Conservation (phyloP, 30 jellyfish, hydroid and myxozoan species). For the Aurelia sp. region DNA sequence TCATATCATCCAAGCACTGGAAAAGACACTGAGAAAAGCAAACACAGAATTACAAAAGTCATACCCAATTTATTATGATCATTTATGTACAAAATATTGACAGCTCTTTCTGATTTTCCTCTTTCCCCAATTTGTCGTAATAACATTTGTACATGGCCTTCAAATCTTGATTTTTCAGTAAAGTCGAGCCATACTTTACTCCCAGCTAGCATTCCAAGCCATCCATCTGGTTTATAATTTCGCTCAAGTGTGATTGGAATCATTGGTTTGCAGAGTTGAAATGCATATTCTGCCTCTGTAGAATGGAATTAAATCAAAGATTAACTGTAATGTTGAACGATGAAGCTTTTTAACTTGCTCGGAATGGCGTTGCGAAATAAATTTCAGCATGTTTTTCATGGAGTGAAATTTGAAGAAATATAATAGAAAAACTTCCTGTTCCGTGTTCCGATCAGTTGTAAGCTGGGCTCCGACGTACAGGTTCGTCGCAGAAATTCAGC, state of each 20-base stretch:
- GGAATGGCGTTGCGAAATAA: too few relatives aligned
- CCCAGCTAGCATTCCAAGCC: constrained; percentile 80
- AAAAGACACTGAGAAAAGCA: too few relatives aligned
- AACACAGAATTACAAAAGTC: not conserved
- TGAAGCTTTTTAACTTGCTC: too few relatives aligned
- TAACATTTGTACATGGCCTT: constrained; percentile 61
- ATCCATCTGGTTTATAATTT: constrained; percentile 86
- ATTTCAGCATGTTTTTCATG: too few relatives aligned
- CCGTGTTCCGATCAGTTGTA: too few relatives aligned
- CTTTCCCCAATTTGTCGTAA: constrained; percentile 62
- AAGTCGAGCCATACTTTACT: constrained; percentile 74
- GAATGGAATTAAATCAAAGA: not conserved
- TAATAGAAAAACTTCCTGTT: too few relatives aligned
- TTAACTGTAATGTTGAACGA: too few relatives aligned
- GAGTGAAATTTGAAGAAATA: too few relatives aligned
- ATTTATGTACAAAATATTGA: constrained; percentile 15
- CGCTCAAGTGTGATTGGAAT: constrained; percentile 78
- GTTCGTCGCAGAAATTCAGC: too few relatives aligned
- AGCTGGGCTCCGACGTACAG: too few relatives aligned
- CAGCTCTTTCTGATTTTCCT: constrained; percentile 54
- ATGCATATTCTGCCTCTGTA: constrained; percentile 87
- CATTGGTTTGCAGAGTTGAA: constrained; percentile 78
- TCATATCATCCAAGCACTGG: too few relatives aligned
- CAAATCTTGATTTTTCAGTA: constrained; percentile 57
- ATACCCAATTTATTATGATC: not conserved